Evolutionary conservation across 2,113 vertebrate species (phyloP).

Genomic region (Myocastor coypus): DNA sequence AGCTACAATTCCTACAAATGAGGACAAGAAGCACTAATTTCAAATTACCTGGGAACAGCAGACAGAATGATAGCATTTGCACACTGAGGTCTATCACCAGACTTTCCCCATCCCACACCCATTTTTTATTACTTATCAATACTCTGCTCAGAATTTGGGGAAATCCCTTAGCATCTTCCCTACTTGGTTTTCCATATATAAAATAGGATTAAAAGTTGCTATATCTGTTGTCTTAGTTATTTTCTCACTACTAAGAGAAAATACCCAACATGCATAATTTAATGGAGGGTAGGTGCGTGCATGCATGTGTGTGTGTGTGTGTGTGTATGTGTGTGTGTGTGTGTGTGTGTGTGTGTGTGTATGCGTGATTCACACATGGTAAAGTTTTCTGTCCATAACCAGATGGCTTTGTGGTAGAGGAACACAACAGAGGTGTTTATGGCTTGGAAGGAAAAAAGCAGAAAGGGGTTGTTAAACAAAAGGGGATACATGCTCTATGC

Average conservation of each 20-base stretch:
- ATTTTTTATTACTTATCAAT: background rate
- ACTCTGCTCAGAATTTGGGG: background rate
- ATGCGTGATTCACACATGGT: background rate
- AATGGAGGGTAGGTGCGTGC: too few relatives aligned
- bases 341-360: too few relatives aligned
- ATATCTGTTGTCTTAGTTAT: background rate
- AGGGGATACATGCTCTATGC: too few relatives aligned
- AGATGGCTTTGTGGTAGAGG: background rate
- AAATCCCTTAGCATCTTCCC: background rate
- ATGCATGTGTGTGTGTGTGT: too few relatives aligned
- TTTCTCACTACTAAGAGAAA: background rate
- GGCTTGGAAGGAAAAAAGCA: background rate
- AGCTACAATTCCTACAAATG: background rate
- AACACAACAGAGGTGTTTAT: background rate
- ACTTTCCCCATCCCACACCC: fast-evolving
- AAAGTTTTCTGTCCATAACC: background rate
- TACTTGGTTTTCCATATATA: background rate
- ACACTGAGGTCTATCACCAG: background rate
- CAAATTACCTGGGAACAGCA: background rate
- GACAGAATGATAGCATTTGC: too few relatives aligned
- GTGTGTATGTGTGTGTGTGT: too few relatives aligned
- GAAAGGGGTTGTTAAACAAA: background rate
- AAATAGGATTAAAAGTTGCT: background rate
- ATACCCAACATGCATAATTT: background rate
- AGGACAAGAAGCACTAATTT: background rate